Conservation (phyloP, 2,113 vertebrate species). For the Carassius gibelio region DNA sequence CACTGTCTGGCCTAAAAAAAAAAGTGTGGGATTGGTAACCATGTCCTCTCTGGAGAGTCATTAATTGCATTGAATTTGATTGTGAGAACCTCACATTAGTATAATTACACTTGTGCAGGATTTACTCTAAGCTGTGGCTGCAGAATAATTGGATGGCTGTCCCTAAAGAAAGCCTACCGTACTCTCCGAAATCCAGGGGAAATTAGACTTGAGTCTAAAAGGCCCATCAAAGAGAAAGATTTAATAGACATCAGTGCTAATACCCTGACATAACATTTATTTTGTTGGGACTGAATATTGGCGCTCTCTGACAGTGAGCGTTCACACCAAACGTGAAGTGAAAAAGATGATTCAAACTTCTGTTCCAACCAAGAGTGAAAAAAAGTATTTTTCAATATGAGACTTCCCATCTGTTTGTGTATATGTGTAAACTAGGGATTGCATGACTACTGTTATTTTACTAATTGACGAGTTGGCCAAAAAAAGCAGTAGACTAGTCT, state of each 20-base stretch:
- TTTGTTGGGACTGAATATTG: conserved; percentile 32
- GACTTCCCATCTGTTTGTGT: not conserved
- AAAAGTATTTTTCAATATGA: not conserved
- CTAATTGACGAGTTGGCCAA: not conserved
- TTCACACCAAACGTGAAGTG: not conserved
- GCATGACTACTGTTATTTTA: not conserved
- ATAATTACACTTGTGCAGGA: conserved; percentile 75
- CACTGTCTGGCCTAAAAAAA: conserved; percentile 47
- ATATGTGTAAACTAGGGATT: not conserved
- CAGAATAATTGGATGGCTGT: conserved; percentile 75
- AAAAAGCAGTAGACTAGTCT: not conserved
- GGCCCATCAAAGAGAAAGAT: conserved; percentile 69
- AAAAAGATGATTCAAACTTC: not conserved
- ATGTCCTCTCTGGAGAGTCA: conserved; percentile 60
- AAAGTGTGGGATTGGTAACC: conserved; percentile 58
- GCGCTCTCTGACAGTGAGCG: not conserved
- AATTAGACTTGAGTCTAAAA: conserved; percentile 72
- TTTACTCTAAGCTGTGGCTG: conserved; percentile 75
- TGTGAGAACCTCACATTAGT: conserved; percentile 69
- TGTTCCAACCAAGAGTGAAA: not conserved
- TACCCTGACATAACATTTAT: conserved; percentile 51
- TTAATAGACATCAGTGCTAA: conserved; percentile 52
- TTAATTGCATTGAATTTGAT: conserved; percentile 72
- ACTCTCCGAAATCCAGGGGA: conserved; percentile 69
- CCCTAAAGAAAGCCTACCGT: conserved; percentile 70